Percentiles rank a stretch among this genome's conserved stretches.
Evolutionary conservation across 2,888 invertebrate species (phyloP).

Genomic region (Parochlus steinenii): DNA sequence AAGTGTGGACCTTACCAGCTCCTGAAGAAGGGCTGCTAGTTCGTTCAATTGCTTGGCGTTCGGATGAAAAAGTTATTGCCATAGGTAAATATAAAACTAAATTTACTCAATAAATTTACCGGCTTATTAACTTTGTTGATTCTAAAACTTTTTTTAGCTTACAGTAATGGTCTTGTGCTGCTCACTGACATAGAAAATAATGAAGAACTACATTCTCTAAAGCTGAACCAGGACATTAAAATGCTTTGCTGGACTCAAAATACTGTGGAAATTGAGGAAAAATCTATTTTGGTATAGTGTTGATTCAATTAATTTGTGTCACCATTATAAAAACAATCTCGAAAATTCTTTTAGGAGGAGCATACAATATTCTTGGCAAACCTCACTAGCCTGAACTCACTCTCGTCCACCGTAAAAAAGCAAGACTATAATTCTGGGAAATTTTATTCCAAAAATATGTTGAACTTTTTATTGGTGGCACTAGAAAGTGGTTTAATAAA

Average conservation of each 20-base stretch:
- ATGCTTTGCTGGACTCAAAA: slow-evolving; percentile 55
- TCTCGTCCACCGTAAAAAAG: slow-evolving; percentile 34
- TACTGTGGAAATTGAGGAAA: slow-evolving; percentile 16
- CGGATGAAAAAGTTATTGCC: slow-evolving; percentile 77
- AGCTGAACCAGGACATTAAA: slow-evolving; percentile 44
- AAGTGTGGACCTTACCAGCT: slow-evolving; percentile 70
- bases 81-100: slow-evolving; percentile 19
- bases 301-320: neutral
- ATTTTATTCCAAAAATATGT: slow-evolving; percentile 40
- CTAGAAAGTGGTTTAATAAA: slow-evolving; percentile 54
- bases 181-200: slow-evolving; percentile 78
- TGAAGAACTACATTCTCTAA: slow-evolving; percentile 50
- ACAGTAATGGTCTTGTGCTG: slow-evolving; percentile 50
- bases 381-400: slow-evolving; percentile 35
- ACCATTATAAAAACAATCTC: too few relatives aligned
- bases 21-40: slow-evolving; percentile 59
- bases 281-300: neutral
- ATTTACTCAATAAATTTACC: slow-evolving; percentile 1
- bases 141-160: slow-evolving; percentile 47
- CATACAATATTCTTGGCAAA: slow-evolving; percentile 38
- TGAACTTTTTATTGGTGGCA: slow-evolving; percentile 67
- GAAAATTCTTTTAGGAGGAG: slow-evolving; percentile 11
- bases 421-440: slow-evolving; percentile 32
- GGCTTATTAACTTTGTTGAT: slow-evolving; percentile 6
- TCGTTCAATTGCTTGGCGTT: slow-evolving; percentile 75